Conservation (phyloP, 1,140 invertebrate species). For the Meloidogyne exigua region DNA sequence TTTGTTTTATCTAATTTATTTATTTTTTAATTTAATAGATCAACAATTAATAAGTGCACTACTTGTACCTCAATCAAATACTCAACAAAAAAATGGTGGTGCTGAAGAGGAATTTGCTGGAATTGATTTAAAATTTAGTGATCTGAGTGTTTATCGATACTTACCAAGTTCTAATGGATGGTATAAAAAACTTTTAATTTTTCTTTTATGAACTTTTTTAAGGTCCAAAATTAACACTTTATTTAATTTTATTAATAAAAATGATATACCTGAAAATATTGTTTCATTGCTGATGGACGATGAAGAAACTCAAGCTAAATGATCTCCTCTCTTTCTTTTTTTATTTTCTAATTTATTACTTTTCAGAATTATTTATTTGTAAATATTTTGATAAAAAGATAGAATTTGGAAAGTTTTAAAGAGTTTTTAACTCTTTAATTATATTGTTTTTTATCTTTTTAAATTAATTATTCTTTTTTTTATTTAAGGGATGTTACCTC, state of each 20-base stretch:
- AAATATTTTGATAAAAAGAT: background rate
- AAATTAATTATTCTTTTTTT: no score
- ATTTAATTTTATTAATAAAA: constrained; percentile 12
- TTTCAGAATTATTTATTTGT: background rate
- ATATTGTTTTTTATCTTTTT: no score
- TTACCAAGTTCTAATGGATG: constrained; percentile 15
- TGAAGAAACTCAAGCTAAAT: background rate
- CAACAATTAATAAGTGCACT: constrained; percentile 8
- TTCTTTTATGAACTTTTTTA: background rate
- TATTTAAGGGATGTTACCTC: background rate
- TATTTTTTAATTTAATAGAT: constrained; percentile 8
- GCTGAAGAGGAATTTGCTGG: background rate
- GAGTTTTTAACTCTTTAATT: no score
- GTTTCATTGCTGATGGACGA: constrained; percentile 17
- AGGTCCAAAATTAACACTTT: constrained; percentile 4
- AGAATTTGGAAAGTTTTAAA: background rate
- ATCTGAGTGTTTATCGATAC: constrained; percentile 9
- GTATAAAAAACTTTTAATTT: background rate
- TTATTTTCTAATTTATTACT: background rate
- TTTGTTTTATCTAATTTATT: background rate
- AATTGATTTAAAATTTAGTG: constrained; percentile 22
- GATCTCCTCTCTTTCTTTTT: constrained; percentile 18
- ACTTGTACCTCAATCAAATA: constrained; percentile 5
- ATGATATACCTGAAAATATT: constrained; percentile 22
- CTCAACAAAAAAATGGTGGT: background rate